Conservation (phyloP, 2,797 vertebrate species). For the Australoheros facetus region DNA sequence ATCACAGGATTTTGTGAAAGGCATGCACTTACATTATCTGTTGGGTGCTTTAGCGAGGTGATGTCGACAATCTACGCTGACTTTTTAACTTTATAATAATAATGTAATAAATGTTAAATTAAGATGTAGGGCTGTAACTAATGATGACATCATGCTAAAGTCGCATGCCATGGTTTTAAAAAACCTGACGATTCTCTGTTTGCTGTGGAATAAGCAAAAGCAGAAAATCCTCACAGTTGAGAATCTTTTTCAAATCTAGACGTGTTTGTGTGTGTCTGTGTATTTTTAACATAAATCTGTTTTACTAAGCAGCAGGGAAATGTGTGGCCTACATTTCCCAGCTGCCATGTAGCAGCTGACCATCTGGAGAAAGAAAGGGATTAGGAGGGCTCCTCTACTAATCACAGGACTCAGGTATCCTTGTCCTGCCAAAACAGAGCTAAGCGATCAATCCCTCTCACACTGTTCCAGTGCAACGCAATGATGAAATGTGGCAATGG, state of each 20-base stretch:
- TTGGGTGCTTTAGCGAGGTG: not conserved
- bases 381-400: constrained; percentile 56
- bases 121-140: not conserved
- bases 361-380: constrained; percentile 58
- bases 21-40: constrained; percentile 31
- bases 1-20: not conserved
- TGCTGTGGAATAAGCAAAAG: not conserved
- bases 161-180: not conserved
- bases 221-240: not conserved
- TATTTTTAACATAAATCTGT: not conserved
- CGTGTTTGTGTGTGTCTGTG: not conserved
- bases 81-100: too few relatives aligned
- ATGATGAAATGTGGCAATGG: constrained; percentile 17
- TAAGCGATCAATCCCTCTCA: not conserved
- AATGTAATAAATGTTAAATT: not conserved
- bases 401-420: constrained; percentile 45
- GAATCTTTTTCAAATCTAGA: not conserved
- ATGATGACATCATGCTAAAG: not conserved
- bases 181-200: not conserved
- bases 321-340: constrained; percentile 54
- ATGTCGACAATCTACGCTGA: not conserved
- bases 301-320: not conserved
- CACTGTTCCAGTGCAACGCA: constrained; percentile 1
- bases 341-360: constrained; percentile 24
- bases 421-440: constrained; percentile 16